Percentiles rank a stretch among this genome's conserved stretches.
phyloP scores from a whole-genome alignment of 2,797 vertebrate genomes.

The Molossus molossus region DNA sequence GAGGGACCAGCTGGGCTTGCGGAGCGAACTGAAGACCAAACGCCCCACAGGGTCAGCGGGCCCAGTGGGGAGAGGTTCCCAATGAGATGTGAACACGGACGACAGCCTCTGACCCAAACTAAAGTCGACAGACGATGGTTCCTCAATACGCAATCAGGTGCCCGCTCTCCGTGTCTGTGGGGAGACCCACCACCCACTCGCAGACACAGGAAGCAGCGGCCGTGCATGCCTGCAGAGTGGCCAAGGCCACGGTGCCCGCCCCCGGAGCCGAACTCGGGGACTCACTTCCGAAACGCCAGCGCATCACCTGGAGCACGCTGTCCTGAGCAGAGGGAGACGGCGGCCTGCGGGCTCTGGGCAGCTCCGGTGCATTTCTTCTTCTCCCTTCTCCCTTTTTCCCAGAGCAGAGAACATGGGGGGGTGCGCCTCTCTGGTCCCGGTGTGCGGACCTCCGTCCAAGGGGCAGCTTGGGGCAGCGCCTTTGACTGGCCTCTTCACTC shows the following conservation, averaged over 20 bases:
- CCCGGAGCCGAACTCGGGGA: too few species aligned
- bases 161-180: not conserved
- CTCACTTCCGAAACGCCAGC: too few species aligned
- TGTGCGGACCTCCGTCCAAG: not conserved
- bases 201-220: not conserved
- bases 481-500: slow-evolving; percentile 74
- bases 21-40: not conserved
- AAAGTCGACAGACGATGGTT: not conserved
- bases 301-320: not conserved
- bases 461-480: slow-evolving; percentile 62
- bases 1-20: not conserved
- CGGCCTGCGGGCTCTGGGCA: not conserved
- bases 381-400: not conserved
- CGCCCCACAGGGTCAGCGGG: not conserved
- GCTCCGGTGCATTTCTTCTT: not conserved
- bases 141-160: not conserved
- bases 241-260: too few species aligned
- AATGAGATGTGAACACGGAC: not conserved
- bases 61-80: not conserved
- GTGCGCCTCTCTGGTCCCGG: slow-evolving; percentile 59
- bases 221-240: not conserved
- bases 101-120: not conserved
- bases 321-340: not conserved
- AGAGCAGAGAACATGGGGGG: not conserved
- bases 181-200: not conserved